A percentile compares a stretch with the other conserved stretches of the same genome.
Evolutionary conservation across 2,888 invertebrate species (phyloP).

Genomic region (Drosophila anomalipes): DNA sequence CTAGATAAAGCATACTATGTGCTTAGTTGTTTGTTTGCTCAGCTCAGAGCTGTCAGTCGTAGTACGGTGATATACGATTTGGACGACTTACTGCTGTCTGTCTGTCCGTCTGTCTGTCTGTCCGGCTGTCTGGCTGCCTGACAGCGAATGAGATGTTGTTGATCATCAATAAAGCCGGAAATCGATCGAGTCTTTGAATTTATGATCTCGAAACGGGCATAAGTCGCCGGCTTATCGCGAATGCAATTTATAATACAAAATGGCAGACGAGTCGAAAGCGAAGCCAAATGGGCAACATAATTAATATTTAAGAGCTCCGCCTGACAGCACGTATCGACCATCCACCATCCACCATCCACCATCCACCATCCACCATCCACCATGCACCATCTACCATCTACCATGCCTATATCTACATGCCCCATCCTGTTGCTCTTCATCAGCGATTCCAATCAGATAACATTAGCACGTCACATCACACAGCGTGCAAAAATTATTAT

Average conservation of each 20-base stretch:
- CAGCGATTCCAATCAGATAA: conserved; percentile 84
- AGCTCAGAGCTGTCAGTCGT: conserved; percentile 14
- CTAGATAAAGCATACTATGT: background rate
- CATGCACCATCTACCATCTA: background rate
- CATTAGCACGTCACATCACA: conserved; percentile 84
- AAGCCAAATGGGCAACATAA: conserved; percentile 65
- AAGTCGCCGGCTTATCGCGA: conserved; percentile 74
- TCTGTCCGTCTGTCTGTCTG: background rate
- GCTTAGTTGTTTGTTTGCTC: conserved; percentile 14
- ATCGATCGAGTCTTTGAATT: conserved; percentile 59
- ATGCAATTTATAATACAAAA: conserved; percentile 80
- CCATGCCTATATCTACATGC: background rate
- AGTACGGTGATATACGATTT: conserved; percentile 29
- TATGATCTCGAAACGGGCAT: conserved; percentile 54
- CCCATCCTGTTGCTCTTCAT: conserved; percentile 59
- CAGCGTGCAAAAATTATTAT: conserved; percentile 84
- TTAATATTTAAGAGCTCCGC: conserved; percentile 81
- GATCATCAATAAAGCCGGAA: conserved; percentile 66
- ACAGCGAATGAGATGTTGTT: conserved; percentile 45
- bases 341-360: no score
- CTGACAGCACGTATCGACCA: conserved; percentile 39
- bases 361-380: no score
- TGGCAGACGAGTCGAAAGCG: conserved; percentile 63
- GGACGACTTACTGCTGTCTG: conserved; percentile 4
- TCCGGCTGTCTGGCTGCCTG: background rate